A percentile compares a stretch with the other conserved stretches of the same genome.
Conservation (phyloP, 2,113 vertebrate genomes). For the Theristicus caerulescens region DNA sequence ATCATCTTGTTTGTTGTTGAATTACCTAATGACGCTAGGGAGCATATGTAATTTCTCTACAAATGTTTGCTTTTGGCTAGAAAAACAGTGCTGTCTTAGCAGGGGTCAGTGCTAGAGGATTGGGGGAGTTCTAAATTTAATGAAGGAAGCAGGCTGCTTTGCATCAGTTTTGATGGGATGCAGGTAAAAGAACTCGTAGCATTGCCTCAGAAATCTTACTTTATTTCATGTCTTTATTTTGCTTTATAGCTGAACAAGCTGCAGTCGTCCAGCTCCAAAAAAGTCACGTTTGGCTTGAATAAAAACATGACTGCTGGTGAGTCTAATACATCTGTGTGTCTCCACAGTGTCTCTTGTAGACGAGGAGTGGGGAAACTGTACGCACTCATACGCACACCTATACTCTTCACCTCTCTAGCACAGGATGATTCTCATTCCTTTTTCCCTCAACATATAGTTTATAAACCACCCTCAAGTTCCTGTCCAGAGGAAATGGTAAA, state of each 20-base stretch:
- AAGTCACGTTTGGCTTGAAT: constrained; percentile 84
- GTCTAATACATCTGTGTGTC: not conserved
- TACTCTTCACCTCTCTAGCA: not conserved
- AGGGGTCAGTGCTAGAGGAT: not conserved
- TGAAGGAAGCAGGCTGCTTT: not conserved
- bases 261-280: constrained; percentile 73
- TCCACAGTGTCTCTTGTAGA: not conserved
- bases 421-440: not conserved
- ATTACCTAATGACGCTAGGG: not conserved
- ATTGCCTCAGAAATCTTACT: not conserved
- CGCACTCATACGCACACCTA: not conserved
- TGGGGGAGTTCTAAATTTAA: not conserved
- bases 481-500: not conserved
- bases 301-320: constrained; percentile 85
- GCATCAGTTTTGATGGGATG: not conserved
- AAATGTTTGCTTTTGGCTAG: not conserved
- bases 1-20: not conserved
- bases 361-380: not conserved
- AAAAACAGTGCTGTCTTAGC: not conserved
- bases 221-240: not conserved
- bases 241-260: constrained; percentile 63
- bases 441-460: not conserved
- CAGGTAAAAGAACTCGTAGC: not conserved
- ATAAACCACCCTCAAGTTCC: not conserved
- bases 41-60: not conserved